Percentiles rank a stretch among this genome's conserved stretches.
Conservation (phyloP, 2,113 vertebrate species). For the Xyliphius kryptos region DNA sequence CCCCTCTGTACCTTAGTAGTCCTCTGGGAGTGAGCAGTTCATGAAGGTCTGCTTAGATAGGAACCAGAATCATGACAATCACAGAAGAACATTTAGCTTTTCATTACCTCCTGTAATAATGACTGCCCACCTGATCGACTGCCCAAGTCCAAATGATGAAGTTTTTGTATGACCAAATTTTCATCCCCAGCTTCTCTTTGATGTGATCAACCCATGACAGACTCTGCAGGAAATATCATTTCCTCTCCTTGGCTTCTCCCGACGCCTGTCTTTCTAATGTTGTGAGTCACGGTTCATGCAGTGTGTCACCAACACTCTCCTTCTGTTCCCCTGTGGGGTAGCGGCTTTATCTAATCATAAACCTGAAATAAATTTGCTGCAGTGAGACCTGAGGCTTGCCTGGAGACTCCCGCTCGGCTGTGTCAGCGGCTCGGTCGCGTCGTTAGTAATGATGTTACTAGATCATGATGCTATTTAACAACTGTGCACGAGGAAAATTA, state of each 20-base stretch:
- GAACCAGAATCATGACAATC: no score
- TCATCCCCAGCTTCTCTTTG: slow-evolving; percentile 16
- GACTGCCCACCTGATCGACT: slow-evolving; percentile 23
- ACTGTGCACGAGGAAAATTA: not conserved
- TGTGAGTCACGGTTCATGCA: slow-evolving; percentile 35
- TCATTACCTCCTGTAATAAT: slow-evolving; percentile 4
- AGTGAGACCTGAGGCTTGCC: not conserved
- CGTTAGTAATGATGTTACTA: slow-evolving; percentile 6
- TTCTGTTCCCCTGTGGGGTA: slow-evolving; percentile 23
- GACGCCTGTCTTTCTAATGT: slow-evolving; percentile 44
- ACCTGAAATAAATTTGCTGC: slow-evolving; percentile 7
- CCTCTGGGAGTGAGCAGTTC: no score
- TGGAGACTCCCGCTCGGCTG: no score
- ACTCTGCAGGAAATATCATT: slow-evolving; percentile 47
- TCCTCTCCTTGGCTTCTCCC: slow-evolving; percentile 44
- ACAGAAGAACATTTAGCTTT: no score
- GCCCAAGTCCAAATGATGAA: no score
- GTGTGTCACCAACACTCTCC: slow-evolving; percentile 4
- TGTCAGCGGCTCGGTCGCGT: not conserved
- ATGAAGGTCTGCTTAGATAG: no score
- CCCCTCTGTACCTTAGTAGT: no score
- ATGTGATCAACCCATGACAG: slow-evolving; percentile 35
- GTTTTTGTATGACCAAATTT: slow-evolving; percentile 34
- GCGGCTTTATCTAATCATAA: slow-evolving; percentile 6
- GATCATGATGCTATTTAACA: slow-evolving; percentile 12